Percentiles rank a stretch among this genome's conserved stretches.
These are phyloP conservation scores for Harpagifer antarcticus DNA, from an alignment of 2,797 vertebrate species.

Conservation along the genomic window DNA sequence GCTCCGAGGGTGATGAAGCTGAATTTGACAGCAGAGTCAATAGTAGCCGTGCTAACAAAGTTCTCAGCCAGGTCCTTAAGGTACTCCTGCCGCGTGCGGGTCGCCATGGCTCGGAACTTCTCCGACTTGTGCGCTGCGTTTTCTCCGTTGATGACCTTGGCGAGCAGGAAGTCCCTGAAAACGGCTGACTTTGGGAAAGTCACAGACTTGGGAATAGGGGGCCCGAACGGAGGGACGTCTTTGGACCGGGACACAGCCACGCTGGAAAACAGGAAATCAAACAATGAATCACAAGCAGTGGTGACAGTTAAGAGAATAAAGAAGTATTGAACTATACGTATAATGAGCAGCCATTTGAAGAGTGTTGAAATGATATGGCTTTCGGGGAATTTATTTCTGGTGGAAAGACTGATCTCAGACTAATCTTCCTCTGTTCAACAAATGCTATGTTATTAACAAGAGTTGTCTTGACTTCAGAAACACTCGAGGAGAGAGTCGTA, in stretches of 20 bases:
- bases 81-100: conserved; percentile 96
- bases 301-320: not conserved
- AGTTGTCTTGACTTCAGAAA: conserved; percentile 65
- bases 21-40: conserved; percentile 95
- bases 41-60: conserved; percentile 93
- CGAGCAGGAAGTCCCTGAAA: conserved; percentile 98
- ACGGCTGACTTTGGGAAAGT: conserved; percentile 98
- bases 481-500: conserved; percentile 51
- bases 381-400: conserved; percentile 54
- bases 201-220: conserved; percentile 97
- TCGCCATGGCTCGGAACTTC: conserved; percentile 98
- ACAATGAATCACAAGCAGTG: conserved; percentile 18
- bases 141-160: conserved; percentile 99
- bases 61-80: conserved; percentile 98
- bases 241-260: conserved; percentile 97
- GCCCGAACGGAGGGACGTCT: conserved; percentile 96
- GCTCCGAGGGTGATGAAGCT: conserved; percentile 98
- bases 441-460: conserved; percentile 69
- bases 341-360: conserved; percentile 52
- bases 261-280: conserved; percentile 74
- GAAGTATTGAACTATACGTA: conserved; percentile 37
- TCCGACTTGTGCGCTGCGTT: conserved; percentile 98
- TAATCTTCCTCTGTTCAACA: conserved; percentile 62
- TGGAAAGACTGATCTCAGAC: conserved; percentile 36
- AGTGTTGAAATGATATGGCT: conserved; percentile 52